Evolutionary conservation across 2,797 vertebrate genomes (phyloP), one percentile per base, ranked within the genome.

Genomic region (Acomys russatus): DNA sequence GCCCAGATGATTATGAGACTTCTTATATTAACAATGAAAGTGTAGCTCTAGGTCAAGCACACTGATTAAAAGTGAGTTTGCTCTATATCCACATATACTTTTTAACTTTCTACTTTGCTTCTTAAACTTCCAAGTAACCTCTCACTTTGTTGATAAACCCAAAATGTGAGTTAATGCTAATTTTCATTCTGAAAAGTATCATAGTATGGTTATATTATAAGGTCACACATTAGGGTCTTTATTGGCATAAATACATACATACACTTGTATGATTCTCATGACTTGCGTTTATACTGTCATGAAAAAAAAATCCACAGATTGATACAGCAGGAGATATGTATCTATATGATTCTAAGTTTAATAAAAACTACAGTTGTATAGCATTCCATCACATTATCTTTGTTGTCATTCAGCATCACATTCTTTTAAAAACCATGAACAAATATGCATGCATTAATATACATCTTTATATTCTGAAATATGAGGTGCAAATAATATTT

Each of bases 41-140:
- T 83, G 35, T 22, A 56, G 15, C 59, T 94, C 18, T 63, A 9
- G 59, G 4, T 20, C 66, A 59, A 83, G 92, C 10, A 49, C 35
- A 68, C 4, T 3, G n/a, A 92, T 33, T 76, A 63, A 78, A 94
- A 88, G 59, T 88, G 73, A 93, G 20, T 66, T 89, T 74, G 61
- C 17, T 88, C 0, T 68, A 1, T n/a, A 28, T 56, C 7, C 33
- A n/a, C 35, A 38, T 33, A 28, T 35, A 35, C 2, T 73, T 83
- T 9, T 28, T 2, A 30, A 90, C 5, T 11, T 49, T 9, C 12
- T 44, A 44, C 44, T 20, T 10, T 35, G 33, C 2, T 73, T 83
- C 33, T 9, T 28, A 2, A 30, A 92, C 5, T 11, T 49, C 9
- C 12, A 51, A 88, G 4, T 38, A 3, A 2, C 6, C 20, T 30